A percentile compares a stretch with the other conserved stretches of the same genome.
Conservation (phyloP, 2,797 vertebrate species). For the Sebastes hubbsi region DNA sequence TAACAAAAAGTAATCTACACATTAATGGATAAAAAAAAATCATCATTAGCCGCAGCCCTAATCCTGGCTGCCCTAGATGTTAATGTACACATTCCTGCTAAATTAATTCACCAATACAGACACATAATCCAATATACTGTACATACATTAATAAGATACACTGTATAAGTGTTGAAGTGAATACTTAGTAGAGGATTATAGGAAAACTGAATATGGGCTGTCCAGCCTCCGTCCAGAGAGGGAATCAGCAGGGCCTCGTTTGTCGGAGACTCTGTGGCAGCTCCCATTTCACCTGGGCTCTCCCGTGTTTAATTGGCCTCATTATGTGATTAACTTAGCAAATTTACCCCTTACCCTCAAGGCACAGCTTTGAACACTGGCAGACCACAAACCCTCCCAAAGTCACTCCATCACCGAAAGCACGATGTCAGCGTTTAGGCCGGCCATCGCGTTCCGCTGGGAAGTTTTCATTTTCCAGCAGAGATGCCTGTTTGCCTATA, state of each 20-base stretch:
- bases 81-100: slow-evolving; percentile 23
- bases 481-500: slow-evolving; percentile 56
- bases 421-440: slow-evolving; percentile 67
- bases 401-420: slow-evolving; percentile 79
- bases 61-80: slow-evolving; percentile 10
- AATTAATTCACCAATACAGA: slow-evolving; percentile 17
- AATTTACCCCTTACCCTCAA: slow-evolving; percentile 82
- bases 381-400: slow-evolving; percentile 73
- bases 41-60: neutral
- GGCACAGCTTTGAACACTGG: slow-evolving; percentile 73
- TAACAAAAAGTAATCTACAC: neutral
- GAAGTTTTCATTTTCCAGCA: slow-evolving; percentile 67
- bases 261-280: slow-evolving; percentile 74
- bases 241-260: slow-evolving; percentile 69
- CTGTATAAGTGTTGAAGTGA: slow-evolving; percentile 23
- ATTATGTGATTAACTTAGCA: slow-evolving; percentile 88
- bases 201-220: slow-evolving; percentile 51
- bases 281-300: slow-evolving; percentile 81
- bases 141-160: slow-evolving; percentile 21
- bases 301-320: slow-evolving; percentile 83
- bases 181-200: slow-evolving; percentile 48
- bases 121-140: slow-evolving; percentile 15
- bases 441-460: slow-evolving; percentile 57
- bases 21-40: neutral
- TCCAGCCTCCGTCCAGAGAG: slow-evolving; percentile 57